Percentiles rank a stretch among this genome's conserved stretches.
These are phyloP conservation scores for Acanthopleura granulata DNA, from an alignment of 2,888 invertebrate genomes.

Conservation along the genomic window DNA sequence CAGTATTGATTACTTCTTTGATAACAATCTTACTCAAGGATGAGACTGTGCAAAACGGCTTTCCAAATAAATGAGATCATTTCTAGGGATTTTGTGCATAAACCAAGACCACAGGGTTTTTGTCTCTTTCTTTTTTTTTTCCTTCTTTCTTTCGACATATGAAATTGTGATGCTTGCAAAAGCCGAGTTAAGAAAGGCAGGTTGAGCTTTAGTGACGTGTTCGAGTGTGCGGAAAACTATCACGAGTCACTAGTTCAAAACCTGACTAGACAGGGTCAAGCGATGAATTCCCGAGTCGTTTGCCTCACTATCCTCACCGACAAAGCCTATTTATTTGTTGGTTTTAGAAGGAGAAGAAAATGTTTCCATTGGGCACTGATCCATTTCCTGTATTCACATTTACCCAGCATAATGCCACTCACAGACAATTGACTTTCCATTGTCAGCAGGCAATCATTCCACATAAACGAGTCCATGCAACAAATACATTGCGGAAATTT, in stretches of 20 bases:
- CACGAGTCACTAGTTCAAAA: too few relatives aligned
- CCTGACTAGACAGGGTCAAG: too few relatives aligned
- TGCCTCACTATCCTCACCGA: too few relatives aligned
- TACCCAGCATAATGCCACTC: background rate
- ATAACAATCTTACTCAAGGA: slow-evolving; percentile 17
- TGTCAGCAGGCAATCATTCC: background rate
- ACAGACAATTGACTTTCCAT: background rate
- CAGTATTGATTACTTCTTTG: slow-evolving; percentile 11
- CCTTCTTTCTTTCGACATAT: too few relatives aligned
- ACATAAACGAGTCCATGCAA: background rate
- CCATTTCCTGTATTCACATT: background rate
- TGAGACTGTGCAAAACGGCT: slow-evolving; percentile 1
- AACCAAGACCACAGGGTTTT: too few relatives aligned
- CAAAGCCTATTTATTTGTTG: too few relatives aligned
- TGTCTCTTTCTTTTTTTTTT: too few relatives aligned
- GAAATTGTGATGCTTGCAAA: too few relatives aligned
- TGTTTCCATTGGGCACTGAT: slow-evolving; percentile 13
- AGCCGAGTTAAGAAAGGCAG: too few relatives aligned
- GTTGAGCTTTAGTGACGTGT: too few relatives aligned
- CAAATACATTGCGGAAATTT: background rate
- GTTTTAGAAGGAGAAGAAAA: background rate
- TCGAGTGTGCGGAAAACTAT: too few relatives aligned
- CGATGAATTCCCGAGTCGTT: too few relatives aligned
- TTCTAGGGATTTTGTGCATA: background rate
- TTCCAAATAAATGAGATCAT: slow-evolving; percentile 5